Conservation (phyloP, 1,140 invertebrate species). For the Pectinophora gossypiella region DNA sequence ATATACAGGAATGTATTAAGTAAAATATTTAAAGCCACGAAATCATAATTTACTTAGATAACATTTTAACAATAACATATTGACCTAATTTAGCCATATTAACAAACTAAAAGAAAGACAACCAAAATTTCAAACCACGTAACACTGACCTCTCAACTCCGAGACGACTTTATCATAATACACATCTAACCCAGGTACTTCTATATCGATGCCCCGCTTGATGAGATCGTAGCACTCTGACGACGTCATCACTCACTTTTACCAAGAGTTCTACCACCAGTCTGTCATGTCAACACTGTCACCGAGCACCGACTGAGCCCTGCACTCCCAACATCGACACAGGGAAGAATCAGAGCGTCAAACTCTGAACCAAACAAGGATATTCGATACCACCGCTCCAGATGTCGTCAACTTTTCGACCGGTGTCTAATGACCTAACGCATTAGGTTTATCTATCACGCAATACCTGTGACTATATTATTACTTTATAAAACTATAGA, state of each 20-base stretch:
- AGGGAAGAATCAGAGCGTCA: conserved; percentile 66
- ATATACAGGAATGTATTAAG: no score
- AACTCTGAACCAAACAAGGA: conserved; percentile 62
- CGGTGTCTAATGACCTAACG: no score
- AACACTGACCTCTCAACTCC: conserved; percentile 70
- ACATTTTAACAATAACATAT: no score
- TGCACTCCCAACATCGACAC: neutral
- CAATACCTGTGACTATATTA: no score
- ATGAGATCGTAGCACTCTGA: conserved; percentile 71
- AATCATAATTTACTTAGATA: no score
- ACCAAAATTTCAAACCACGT: no score
- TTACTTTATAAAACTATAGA: conserved; percentile 29
- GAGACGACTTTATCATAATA: conserved; percentile 77
- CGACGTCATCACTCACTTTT: conserved; percentile 60
- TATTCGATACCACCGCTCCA: conserved; percentile 67
- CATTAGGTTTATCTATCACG: no score
- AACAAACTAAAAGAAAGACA: no score
- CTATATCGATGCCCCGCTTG: conserved; percentile 62
- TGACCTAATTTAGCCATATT: no score
- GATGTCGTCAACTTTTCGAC: conserved; percentile 58
- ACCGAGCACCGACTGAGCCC: neutral
- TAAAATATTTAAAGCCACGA: no score
- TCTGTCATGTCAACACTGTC: neutral
- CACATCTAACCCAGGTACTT: conserved; percentile 69
- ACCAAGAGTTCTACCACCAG: neutral